These are phyloP conservation scores for Phaetusa simplex DNA, from an alignment of 2,113 vertebrate species.

Conservation along the genomic window DNA sequence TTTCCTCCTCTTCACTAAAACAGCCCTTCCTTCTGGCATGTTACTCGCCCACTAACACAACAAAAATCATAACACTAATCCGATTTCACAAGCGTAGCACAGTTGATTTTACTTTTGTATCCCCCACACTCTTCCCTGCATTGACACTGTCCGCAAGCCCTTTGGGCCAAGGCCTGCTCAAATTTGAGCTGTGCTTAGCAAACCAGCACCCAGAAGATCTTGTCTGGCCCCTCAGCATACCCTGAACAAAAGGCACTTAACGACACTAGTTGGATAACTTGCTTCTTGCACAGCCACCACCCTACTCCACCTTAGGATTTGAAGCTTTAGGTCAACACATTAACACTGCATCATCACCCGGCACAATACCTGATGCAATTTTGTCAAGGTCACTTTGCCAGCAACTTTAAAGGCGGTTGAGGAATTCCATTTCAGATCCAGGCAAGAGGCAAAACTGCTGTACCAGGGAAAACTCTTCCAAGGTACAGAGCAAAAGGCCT, in stretches of 20 bases:
- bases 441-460: neutral
- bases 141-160: neutral
- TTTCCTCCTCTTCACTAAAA: neutral
- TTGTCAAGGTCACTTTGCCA: neutral
- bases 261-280: neutral
- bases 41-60: neutral
- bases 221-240: neutral
- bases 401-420: neutral
- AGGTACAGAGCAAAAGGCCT: neutral
- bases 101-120: neutral
- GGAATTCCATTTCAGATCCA: neutral
- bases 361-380: neutral
- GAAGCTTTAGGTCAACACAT: neutral
- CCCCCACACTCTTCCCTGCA: neutral
- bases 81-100: neutral
- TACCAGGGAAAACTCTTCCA: neutral
- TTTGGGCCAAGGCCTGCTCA: neutral
- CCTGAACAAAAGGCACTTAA: neutral
- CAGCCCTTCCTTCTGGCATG: neutral
- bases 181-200: neutral
- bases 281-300: neutral
- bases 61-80: neutral
- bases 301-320: neutral
- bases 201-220: neutral
- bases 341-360: neutral